Base-by-base conservation (phyloP, 2,113 vertebrate genomes). In the Anhinga anhinga region DNA sequence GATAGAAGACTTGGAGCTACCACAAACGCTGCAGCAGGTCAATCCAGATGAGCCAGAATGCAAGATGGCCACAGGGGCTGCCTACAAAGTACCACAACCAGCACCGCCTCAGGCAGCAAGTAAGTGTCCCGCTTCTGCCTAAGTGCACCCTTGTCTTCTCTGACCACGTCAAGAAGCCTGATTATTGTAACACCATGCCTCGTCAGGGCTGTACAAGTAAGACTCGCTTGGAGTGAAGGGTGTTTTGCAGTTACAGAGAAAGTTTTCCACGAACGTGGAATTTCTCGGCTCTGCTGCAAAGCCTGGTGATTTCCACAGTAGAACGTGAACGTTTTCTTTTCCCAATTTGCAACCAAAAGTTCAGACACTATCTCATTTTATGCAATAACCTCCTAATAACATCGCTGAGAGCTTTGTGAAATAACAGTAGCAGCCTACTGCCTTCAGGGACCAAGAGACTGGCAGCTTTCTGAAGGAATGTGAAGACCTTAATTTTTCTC, bases 161-260 rank as follows among this genome's bases (percentile, higher is more conserved):
- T 40, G 42, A 59, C 27, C 16, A 3, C 0, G 0, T 66, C 50
- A 76, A 45, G 42, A 76, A 49, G 11, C 14, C 15, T 29, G 38
- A 19, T 79, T 76, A 88, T 72, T 52, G 55, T 47, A 90, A 22
- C 30, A 74, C 4, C 32, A 47, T 56, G 21, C 13, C 32, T 32
- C 8, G 13, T 25, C 65, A 58, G 63, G 63, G 72, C 58, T n/a
- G n/a, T 23, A 27, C 55, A 81, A 19, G 20, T 63, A 83, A 26
- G 47, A 58, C 0, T 15, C 4, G 6, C 56, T 55, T n/a, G 66
- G 44, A 77, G 72, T 14, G 7, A 80, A 23, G 30, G 17, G 38
- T 30, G 7, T 56, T 71, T 23, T 18, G 2, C 17, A 19, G 34
- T 44, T 82, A 62, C 20, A 66, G 29, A 49, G 17, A 12, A 52